These are phyloP conservation scores for Strigamia maritima DNA, from an alignment of 2,888 invertebrate genomes.

Conservation along the genomic window DNA sequence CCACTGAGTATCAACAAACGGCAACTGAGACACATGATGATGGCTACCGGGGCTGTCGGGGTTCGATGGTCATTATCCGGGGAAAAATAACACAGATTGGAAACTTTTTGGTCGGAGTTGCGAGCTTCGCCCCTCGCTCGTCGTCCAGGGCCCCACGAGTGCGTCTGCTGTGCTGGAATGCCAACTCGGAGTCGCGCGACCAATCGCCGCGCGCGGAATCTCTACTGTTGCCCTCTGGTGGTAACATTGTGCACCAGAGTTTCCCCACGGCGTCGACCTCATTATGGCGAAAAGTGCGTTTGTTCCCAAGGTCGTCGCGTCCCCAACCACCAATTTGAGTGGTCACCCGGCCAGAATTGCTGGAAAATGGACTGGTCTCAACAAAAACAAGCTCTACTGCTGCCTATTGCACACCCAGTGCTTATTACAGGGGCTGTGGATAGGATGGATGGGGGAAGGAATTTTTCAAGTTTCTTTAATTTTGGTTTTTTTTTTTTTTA, in stretches of 20 bases:
- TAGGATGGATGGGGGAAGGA: background rate
- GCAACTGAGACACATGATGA: background rate
- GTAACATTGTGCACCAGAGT: background rate
- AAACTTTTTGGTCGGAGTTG: background rate
- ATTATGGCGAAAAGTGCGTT: background rate
- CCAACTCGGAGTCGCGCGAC: background rate
- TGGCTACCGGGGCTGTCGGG: no score
- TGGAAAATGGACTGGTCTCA: background rate
- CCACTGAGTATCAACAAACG: background rate
- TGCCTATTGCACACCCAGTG: background rate
- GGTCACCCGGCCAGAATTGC: slow-evolving; percentile 5
- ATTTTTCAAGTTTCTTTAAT: no score
- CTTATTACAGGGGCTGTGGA: background rate
- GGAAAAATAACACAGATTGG: background rate
- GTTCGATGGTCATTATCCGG: background rate
- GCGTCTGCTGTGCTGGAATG: slow-evolving; percentile 9
- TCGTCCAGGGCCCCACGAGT: background rate
- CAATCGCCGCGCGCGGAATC: background rate
- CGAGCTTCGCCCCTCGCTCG: no score
- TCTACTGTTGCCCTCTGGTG: background rate
- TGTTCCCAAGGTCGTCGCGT: background rate
- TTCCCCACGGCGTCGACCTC: slow-evolving; percentile 4
- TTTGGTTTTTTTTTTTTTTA: no score
- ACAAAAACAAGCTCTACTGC: background rate
- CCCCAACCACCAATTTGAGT: slow-evolving; percentile 9